A percentile compares a stretch with the other conserved stretches of the same genome.
Conservation (phyloP, 2,113 vertebrate species). For the Siphamia tubifer region DNA sequence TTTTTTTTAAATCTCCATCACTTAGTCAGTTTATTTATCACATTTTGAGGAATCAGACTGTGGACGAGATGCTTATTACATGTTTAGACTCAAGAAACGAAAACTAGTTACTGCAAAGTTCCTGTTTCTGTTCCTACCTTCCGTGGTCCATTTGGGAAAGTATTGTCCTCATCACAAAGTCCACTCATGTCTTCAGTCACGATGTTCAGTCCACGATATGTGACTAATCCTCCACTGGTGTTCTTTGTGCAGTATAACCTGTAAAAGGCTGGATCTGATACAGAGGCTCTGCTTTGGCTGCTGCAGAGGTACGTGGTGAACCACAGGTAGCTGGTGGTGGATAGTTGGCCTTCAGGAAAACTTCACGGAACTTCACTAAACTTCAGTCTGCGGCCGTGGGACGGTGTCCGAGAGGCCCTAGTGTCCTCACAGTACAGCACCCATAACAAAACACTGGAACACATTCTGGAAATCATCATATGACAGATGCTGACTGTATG, state of each 20-base stretch:
- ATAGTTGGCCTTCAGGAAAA: constrained; percentile 4
- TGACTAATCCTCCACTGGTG: no score
- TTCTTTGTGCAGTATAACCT: no score
- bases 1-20: no score
- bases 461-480: no score
- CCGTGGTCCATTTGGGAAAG: constrained; percentile 48
- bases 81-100: no score
- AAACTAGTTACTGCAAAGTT: no score
- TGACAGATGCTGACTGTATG: no score
- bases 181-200: constrained; percentile 58
- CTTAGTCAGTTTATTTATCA: no score
- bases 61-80: no score
- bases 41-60: no score
- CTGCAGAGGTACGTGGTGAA: background rate
- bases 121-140: constrained; percentile 68
- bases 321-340: background rate
- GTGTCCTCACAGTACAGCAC: constrained; percentile 33
- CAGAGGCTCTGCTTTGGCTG: background rate
- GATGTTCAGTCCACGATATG: background rate
- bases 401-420: constrained; percentile 69
- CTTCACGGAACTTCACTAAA: constrained; percentile 41
- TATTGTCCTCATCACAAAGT: constrained; percentile 25
- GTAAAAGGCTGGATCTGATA: background rate
- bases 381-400: constrained; percentile 11
- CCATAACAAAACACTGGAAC: no score